Evolutionary conservation across 1,140 invertebrate genomes (phyloP).

Genomic region (Caenorhabditis briggsae): DNA sequence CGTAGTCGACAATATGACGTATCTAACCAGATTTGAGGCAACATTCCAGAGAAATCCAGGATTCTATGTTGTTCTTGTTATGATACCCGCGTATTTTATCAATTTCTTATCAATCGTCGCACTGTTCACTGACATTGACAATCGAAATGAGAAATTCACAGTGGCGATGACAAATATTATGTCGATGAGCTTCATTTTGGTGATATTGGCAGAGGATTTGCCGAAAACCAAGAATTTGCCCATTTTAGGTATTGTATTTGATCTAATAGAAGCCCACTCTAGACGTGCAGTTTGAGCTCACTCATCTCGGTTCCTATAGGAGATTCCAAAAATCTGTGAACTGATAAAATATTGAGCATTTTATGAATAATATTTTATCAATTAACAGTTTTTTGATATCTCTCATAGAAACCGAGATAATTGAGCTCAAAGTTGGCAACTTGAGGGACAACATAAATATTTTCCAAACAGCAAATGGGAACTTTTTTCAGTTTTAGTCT

Average conservation of each 20-base stretch:
- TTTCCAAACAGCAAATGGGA: too few species aligned
- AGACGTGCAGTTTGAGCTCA: too few species aligned
- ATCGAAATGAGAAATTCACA: constrained; percentile 24
- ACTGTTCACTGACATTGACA: constrained; percentile 11
- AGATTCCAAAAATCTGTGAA: too few species aligned
- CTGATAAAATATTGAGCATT: too few species aligned
- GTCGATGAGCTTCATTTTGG: constrained; percentile 55
- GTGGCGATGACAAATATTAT: constrained; percentile 50
- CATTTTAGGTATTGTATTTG: background rate
- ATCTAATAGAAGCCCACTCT: too few species aligned
- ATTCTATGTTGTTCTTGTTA: constrained; percentile 32
- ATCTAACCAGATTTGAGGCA: constrained; percentile 21
- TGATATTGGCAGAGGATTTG: constrained; percentile 39
- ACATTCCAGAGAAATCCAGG: constrained; percentile 15
- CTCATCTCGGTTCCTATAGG: background rate
- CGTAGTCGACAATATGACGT: constrained; percentile 19
- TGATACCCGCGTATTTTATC: constrained; percentile 37
- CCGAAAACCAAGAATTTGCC: constrained; percentile 55
- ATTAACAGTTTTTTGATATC: too few species aligned
- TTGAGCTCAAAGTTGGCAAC: too few species aligned
- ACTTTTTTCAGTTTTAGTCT: too few species aligned
- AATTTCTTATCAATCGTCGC: constrained; percentile 31
- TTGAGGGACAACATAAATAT: too few species aligned
- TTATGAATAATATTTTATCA: too few species aligned
- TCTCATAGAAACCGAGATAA: too few species aligned